These are phyloP conservation scores for Burhinus bistriatus DNA, from an alignment of 2,113 vertebrate species.

Conservation along the genomic window DNA sequence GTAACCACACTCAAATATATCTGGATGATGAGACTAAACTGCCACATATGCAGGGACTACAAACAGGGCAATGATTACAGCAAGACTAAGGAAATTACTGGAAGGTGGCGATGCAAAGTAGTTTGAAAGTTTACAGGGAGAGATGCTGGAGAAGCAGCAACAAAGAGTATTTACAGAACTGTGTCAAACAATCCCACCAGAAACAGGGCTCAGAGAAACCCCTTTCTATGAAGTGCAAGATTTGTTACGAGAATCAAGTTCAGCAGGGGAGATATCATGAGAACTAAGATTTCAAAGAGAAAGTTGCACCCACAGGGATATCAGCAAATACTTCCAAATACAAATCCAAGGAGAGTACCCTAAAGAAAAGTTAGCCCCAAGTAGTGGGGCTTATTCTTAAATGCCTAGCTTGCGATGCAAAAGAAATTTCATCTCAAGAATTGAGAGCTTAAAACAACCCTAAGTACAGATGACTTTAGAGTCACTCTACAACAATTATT, in stretches of 20 bases:
- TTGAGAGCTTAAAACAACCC: background rate
- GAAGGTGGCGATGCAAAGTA: background rate
- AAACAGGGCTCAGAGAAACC: background rate
- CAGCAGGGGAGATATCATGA: rapidly evolving
- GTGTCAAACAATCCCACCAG: background rate
- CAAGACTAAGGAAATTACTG: background rate
- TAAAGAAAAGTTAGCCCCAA: background rate
- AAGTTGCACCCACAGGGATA: background rate
- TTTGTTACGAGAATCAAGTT: background rate
- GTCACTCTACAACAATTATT: background rate
- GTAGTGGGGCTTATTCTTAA: background rate
- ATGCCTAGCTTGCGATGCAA: background rate
- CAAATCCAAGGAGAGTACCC: background rate
- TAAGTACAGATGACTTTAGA: background rate
- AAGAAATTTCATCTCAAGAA: background rate
- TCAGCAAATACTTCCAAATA: background rate
- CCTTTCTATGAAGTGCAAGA: background rate
- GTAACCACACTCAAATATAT: background rate
- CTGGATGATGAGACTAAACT: background rate
- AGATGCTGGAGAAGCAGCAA: background rate
- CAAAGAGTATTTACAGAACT: background rate
- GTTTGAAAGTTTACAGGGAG: background rate
- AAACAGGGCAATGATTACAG: background rate
- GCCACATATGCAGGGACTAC: background rate
- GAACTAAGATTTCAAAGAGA: background rate